A percentile compares a stretch with the other conserved stretches of the same genome.
Conservation (phyloP, 2,113 vertebrate genomes). For the Nothocercus julius region DNA sequence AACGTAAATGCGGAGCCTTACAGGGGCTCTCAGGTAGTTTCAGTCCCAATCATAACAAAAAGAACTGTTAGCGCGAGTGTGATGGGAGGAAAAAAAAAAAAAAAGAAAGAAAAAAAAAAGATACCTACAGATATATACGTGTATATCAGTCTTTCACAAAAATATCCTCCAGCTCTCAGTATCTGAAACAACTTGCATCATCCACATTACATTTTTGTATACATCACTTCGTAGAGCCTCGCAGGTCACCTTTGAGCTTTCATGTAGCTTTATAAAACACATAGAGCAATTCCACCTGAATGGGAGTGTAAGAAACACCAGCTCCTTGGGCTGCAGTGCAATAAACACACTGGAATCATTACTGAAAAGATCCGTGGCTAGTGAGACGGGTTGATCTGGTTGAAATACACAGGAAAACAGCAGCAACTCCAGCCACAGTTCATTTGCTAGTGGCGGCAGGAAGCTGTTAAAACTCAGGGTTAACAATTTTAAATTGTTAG, state of each 20-base stretch:
- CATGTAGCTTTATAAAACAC: no score
- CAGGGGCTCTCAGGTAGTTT: no score
- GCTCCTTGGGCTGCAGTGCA: neutral
- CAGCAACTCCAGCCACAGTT: neutral
- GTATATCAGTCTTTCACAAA: no score
- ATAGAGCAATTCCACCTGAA: no score
- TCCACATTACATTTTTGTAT: neutral
- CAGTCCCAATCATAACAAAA: no score
- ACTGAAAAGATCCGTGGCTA: neutral
- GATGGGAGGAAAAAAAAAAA: no score
- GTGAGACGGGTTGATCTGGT: neutral
- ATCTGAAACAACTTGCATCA: neutral
- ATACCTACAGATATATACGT: no score
- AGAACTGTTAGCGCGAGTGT: no score
- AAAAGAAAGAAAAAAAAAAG: neutral
- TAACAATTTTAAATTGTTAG: neutral
- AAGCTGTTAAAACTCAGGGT: neutral
- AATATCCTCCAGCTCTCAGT: no score
- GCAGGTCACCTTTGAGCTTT: neutral
- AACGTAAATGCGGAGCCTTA: no score
- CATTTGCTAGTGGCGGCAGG: neutral
- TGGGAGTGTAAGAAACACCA: fast-evolving
- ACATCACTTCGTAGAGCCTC: neutral
- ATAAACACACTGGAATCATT: fast-evolving
- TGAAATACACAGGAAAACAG: neutral